Evolutionary conservation across 30 jellyfish, hydroid and myxozoan genomes (phyloP), one percentile per base, ranked within the genome.

Genomic region (Mastigias papua): DNA sequence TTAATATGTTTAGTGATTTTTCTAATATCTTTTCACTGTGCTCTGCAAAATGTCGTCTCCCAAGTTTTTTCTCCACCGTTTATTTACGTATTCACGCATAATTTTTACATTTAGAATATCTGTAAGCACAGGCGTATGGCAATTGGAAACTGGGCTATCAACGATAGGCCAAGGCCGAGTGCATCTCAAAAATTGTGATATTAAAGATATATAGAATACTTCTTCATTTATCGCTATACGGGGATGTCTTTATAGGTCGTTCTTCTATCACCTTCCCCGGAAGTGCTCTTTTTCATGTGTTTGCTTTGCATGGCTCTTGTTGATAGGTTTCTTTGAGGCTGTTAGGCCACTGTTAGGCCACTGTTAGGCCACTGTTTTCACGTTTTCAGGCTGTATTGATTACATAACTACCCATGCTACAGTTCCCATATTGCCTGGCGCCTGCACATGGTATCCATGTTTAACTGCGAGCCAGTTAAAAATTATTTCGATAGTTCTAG

Each of bases 401-500:
- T n/a, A n/a, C n/a, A n/a, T n/a, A n/a, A n/a, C n/a, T n/a, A n/a
- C n/a, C n/a, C n/a, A n/a, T n/a, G n/a, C n/a, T n/a, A n/a, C n/a
- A n/a, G n/a, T n/a, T n/a, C 13, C 54, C 54, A 42, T 15, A 42
- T 42, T 42, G 54, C 67, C 67, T 10, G 9, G 9, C 67, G 67
- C 27, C 27, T 10, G 20, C 17, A 54, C 25, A 7, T 19, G 3
- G 20, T 25, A 54, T 3, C 20, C 20, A 10, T 1, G 17, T 35
- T 25, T 32, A 63, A 60, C 90, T 80, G 90, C 90, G 80, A 80
- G 90, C 34, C 90, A 66, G 90, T 80, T 80, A 34, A 46, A 48
- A 66, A 64, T 80, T 48, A 61, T 42, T 63, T 63, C 23, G 74
- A 15, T 63, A n/a, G n/a, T 63, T 54, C 27, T 54, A 54, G 67